A percentile compares a stretch with the other conserved stretches of the same genome.
Conservation (phyloP, 2,888 invertebrate genomes). For the Drosophila setosimentum region DNA sequence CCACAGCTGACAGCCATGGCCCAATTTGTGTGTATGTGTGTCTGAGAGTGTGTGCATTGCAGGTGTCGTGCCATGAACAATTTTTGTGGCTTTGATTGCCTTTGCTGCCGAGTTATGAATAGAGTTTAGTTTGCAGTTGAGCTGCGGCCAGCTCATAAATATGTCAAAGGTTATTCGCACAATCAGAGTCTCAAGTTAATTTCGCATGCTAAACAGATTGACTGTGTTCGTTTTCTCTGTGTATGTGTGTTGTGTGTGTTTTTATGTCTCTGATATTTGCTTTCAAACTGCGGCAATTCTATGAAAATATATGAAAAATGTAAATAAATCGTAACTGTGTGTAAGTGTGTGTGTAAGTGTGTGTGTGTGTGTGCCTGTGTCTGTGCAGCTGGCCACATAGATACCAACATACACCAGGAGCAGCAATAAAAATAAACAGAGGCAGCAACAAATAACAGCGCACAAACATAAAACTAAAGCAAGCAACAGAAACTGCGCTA, state of each 20-base stretch:
- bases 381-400: conserved; percentile 48
- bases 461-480: conserved; percentile 74
- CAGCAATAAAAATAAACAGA: conserved; percentile 55
- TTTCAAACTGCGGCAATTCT: conserved; percentile 77
- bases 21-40: conserved; percentile 45
- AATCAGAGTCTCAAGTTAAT: conserved; percentile 70
- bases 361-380: conserved; percentile 24
- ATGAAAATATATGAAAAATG: conserved; percentile 75
- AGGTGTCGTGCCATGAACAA: conserved; percentile 73
- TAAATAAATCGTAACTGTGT: conserved; percentile 73
- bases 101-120: conserved; percentile 74
- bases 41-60: conserved; percentile 32
- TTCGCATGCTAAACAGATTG: conserved; percentile 62
- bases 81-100: conserved; percentile 80
- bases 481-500: conserved; percentile 69
- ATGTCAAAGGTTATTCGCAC: conserved; percentile 55
- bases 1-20: conserved; percentile 72
- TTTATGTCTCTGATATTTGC: conserved; percentile 64
- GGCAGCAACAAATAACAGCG: conserved; percentile 51
- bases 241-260: not conserved
- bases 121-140: conserved; percentile 68
- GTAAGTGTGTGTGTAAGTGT: conserved; percentile 4
- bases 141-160: conserved; percentile 75
- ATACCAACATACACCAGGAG: conserved; percentile 19
- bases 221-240: not conserved